Percentiles rank a stretch among this genome's conserved stretches.
Conservation (phyloP, 1,140 invertebrate species). For the Macrocentrus cingulum region DNA sequence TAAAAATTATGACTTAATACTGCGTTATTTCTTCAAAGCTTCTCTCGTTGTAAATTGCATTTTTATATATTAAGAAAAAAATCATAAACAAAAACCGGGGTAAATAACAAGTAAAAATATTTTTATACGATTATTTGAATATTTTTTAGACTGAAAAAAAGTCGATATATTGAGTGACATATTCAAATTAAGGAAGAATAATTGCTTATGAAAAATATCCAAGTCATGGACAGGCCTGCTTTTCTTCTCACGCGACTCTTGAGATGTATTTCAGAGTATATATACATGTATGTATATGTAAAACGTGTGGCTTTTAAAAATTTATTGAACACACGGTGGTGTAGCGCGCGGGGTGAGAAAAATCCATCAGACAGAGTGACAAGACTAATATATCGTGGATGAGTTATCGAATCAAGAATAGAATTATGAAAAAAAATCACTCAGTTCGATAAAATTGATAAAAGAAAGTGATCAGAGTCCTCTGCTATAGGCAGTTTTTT, state of each 20-base stretch:
- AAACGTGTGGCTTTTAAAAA: neutral
- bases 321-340: neutral
- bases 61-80: too few species aligned
- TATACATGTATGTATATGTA: neutral
- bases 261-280: neutral
- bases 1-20: too few species aligned
- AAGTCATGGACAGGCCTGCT: constrained; percentile 8
- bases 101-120: too few species aligned
- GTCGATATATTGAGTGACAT: too few species aligned
- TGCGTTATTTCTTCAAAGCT: too few species aligned
- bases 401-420: neutral
- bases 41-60: too few species aligned
- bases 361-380: neutral
- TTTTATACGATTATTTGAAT: too few species aligned
- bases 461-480: neutral
- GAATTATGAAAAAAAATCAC: neutral
- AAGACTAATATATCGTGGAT: constrained; percentile 3
- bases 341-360: too few species aligned
- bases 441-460: neutral
- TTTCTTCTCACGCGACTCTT: neutral
- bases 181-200: constrained; percentile 6
- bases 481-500: neutral
- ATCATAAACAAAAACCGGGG: too few species aligned
- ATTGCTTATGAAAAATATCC: constrained; percentile 4
- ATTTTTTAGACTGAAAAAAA: too few species aligned